phyloP scores from a whole-genome alignment of 2,797 vertebrate species.

The Melanotaenia nigrans region DNA sequence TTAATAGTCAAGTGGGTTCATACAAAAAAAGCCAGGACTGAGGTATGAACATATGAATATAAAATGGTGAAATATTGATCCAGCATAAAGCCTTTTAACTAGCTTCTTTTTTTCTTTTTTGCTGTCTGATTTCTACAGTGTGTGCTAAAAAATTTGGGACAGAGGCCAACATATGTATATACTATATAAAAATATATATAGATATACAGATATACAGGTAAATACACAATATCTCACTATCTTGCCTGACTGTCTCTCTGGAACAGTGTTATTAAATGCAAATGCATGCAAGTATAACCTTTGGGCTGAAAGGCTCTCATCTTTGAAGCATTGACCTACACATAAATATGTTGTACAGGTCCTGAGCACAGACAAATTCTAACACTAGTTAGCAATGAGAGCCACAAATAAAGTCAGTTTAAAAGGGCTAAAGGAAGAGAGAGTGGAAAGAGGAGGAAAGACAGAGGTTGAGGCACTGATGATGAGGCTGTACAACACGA shows the following conservation, averaged over 20 bases:
- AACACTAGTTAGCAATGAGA: conserved; percentile 80
- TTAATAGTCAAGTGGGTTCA: conserved; percentile 52
- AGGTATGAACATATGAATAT: conserved; percentile 77
- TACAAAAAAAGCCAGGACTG: conserved; percentile 38
- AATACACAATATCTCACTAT: conserved; percentile 48
- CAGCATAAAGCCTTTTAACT: conserved; percentile 68
- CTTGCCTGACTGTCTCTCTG: conserved; percentile 59
- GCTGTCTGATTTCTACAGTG: conserved; percentile 48
- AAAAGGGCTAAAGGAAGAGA: conserved; percentile 40
- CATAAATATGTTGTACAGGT: conserved; percentile 80
- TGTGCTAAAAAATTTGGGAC: conserved; percentile 58
- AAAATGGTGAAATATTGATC: conserved; percentile 82
- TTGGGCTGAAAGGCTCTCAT: conserved; percentile 84
- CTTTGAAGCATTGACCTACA: conserved; percentile 85
- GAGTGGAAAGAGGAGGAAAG: conserved; percentile 16
- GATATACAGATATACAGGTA: neutral
- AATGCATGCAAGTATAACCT: conserved; percentile 87
- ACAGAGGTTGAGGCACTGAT: conserved; percentile 34
- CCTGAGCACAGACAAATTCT: conserved; percentile 81
- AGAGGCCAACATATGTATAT: neutral
- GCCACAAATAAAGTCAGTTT: conserved; percentile 66
- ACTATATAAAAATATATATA: neutral
- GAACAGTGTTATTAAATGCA: conserved; percentile 75
- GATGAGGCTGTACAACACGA: conserved; percentile 35
- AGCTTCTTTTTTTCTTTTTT: conserved; percentile 61